Evolutionary conservation across 2,113 vertebrate species (phyloP), one percentile per base, ranked within the genome.

Genomic region (Antechinus stuartii): DNA sequence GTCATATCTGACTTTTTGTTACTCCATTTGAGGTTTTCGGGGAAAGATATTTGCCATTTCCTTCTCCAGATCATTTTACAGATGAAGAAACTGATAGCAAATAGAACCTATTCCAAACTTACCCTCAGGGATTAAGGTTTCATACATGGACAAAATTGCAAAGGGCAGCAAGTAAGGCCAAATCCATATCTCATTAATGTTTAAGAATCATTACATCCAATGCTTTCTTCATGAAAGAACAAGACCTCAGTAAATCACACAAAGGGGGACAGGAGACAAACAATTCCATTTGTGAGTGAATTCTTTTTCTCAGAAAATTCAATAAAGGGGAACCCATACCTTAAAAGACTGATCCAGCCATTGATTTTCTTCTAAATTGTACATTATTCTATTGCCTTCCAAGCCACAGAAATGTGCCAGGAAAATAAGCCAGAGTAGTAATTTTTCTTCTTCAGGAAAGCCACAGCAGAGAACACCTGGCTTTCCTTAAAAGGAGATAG

Each of bases 341-440:
- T n/a, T 22, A 55, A 96, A 84, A 27, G 54, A 89, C 16, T 54
- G 55, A 95, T 50, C 54, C 54, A 95, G 56, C n/a, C 54, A 92
- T 30, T 76, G 52, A 92, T 96, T 93, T 95, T 94, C 42, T 55
- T 92, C 91, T 90, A 52, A 95, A 91, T 30, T 54, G 56, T 26
- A 91, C 0, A 26, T 54, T 56, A 68, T 76, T 91, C 9, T 90
- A 93, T 84, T 76, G 89, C 19, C 16, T 84, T 91, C 90, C 90
- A 90, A 9, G 49, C 52, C n/a, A 89, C 24, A 89, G 47, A 94
- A 93, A 10, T 68, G 10, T 93, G 23, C 5, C 24, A 90, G 22
- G 92, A 91, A 91, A 89, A 25, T 0, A 55, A 89, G 89, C 0
- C 49, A 0, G 5, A 76, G 42, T n/a, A 53, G 84, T 95, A 54